phyloP scores from a whole-genome alignment of 1,140 invertebrate genomes.

The Orchestia grillus region DNA sequence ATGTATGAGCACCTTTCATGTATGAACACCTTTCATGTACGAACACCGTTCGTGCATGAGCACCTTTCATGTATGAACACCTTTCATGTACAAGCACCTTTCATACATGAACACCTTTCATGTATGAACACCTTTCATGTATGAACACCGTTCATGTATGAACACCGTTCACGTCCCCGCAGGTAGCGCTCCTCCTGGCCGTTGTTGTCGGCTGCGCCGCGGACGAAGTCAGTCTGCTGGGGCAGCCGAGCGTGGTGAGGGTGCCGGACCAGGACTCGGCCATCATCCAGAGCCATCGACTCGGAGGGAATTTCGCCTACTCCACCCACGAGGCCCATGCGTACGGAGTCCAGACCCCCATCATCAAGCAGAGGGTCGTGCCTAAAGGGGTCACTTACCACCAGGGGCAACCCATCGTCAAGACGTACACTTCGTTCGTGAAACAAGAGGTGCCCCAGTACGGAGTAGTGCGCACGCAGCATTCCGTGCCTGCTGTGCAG shows the following conservation, averaged over 20 bases:
- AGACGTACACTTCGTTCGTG: constrained; percentile 61
- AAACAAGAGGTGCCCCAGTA: constrained; percentile 61
- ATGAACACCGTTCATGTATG: too few species aligned
- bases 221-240: constrained; percentile 66
- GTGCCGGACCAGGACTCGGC: constrained; percentile 74
- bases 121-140: too few species aligned
- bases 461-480: constrained; percentile 41
- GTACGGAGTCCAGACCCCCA: constrained; percentile 72
- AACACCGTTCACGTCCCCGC: not conserved
- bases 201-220: constrained; percentile 67
- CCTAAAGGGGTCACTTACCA: constrained; percentile 70
- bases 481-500: constrained; percentile 44
- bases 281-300: constrained; percentile 73
- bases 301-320: constrained; percentile 76
- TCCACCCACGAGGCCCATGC: constrained; percentile 74
- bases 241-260: constrained; percentile 70
- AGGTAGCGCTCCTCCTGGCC: constrained; percentile 62
- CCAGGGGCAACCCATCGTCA: constrained; percentile 64
- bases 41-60: too few species aligned
- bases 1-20: too few species aligned
- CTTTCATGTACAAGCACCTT: too few species aligned
- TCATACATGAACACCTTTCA: too few species aligned
- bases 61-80: too few species aligned
- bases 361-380: constrained; percentile 71
- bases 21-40: too few species aligned